Base-by-base conservation (phyloP, 2,888 invertebrate species). In the Trichopoda pennipes region DNA sequence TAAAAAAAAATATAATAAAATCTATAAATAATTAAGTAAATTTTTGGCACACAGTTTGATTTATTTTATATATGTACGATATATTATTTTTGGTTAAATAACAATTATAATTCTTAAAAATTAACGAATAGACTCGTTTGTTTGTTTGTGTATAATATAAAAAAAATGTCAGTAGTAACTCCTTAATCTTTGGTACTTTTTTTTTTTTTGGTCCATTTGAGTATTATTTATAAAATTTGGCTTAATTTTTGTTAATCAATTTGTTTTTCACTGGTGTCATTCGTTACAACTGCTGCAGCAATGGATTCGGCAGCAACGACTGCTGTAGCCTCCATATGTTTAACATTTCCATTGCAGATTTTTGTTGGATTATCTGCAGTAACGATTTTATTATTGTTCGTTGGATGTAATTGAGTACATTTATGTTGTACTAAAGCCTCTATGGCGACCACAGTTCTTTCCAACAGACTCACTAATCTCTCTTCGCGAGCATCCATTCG, bases 401-500 rank as follows among this genome's bases (percentile, higher is more conserved):
- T 9, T 42, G 63, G 8, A 3, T 49, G 38, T 49, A 66, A 56
- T 35, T 66, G 74, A 12, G 63, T 64, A 19, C 84, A 79, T n/a
- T 74, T 68, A 16, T 78, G 86, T 84, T 73, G 90, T 90, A 90
- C 91, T 80, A 91, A 85, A 76, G 87, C 85, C 85, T 91, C 91
- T 75, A 91, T 89, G 82, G 91, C 91, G 73, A 90, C 86, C 56
- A 91, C 91, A n/a, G 91, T 90, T 58, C 91, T 88, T 84, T 91
- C 91, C 32, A 91, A 85, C 35, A 91, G 86, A 81, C 87, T 88
- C 76, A 91, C 86, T 10, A 91, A 84, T 66, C 91, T 89, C 84
- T 91, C 91, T 80, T 91, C 91, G 1, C 91, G 88, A 17, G 90
- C 90, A 85, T 91, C 91, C 91, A 91, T 90, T 0, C 90, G 88